These are phyloP conservation scores for Scrobipalpa costella DNA, from an alignment of 2,888 invertebrate species.

Conservation along the genomic window DNA sequence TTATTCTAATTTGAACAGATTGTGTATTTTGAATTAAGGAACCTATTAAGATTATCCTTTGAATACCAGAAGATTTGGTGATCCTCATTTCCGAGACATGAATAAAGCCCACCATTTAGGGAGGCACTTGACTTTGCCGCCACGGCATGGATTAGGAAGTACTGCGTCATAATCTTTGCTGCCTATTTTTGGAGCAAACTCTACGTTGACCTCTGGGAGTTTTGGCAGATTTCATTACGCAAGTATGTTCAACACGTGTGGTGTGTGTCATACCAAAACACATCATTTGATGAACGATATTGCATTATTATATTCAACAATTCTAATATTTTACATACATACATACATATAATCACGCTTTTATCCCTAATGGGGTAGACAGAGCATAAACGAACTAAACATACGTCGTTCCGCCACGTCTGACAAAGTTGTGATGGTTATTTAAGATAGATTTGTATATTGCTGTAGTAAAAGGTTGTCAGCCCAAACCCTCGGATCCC, in stretches of 20 bases:
- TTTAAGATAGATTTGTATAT: no score
- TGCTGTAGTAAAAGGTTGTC: no score
- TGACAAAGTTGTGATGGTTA: no score
- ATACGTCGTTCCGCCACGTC: no score
- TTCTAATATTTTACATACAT: no score
- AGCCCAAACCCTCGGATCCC: no score
- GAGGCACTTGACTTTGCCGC: constrained; percentile 64
- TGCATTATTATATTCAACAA: no score
- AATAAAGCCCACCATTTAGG: constrained; percentile 58
- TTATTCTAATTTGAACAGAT: not conserved
- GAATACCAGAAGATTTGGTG: not conserved
- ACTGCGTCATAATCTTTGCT: constrained; percentile 23
- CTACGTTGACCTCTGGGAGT: constrained; percentile 11
- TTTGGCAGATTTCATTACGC: constrained; percentile 1
- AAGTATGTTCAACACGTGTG: not conserved
- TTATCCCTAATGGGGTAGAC: no score
- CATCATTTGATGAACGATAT: no score
- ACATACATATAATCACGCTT: no score
- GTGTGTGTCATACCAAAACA: not conserved
- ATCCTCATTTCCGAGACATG: constrained; percentile 31
- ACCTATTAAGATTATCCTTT: not conserved
- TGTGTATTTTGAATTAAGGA: no score
- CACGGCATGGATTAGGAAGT: constrained; percentile 31
- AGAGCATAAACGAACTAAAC: no score
- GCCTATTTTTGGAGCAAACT: not conserved